Base-by-base conservation (phyloP, 2,888 invertebrate species). In the Atethmia centrago region DNA sequence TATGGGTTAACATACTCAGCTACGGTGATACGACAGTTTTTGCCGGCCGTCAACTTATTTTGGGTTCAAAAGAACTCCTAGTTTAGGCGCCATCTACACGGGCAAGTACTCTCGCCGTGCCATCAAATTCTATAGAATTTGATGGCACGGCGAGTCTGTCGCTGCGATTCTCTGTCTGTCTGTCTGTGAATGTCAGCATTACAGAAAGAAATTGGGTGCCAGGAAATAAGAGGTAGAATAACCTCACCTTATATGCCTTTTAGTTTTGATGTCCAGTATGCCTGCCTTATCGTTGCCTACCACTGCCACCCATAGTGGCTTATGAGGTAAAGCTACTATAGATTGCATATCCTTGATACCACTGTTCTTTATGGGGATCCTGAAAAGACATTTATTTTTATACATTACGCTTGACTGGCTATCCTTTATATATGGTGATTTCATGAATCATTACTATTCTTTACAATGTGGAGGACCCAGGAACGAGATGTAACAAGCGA, bases 261-360 rank as follows among this genome's bases (percentile, higher is more conserved):
- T 99, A 28, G 97, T 98, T 90, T 98, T 98, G 78, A 99, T 98
- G 89, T 99, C 99, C 86, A 99, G 95, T 56, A 99, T 98, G 79
- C 98, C 98, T 19, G 98, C 98, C 92, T 99, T 99, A 88, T 99
- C 99, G 14, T 97, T 97, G 69, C 99, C 98, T 7, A 99, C 98
- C 0, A 99, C 97, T 0, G 98, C 99, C 10, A 99, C 97, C 96
- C 98, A 98, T 77, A 98, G 97, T 0, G 98, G 97, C 91, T 98
- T 98, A 91, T 98, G 98, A 0, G 99, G 98, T 95, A 99, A 97
- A 0, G 98, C 98, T 9, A 98, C 97, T 64, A 99, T 94, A 0
- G 97, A 97, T 79, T 97, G 96, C 88, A 98, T 97, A 90, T 99
- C 99, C 95, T 98, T 95, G 70, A 96, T 94, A 0, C 96, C 95